Evolutionary conservation across 1,140 invertebrate genomes (phyloP).

Genomic region (Monochamus saltuarius): DNA sequence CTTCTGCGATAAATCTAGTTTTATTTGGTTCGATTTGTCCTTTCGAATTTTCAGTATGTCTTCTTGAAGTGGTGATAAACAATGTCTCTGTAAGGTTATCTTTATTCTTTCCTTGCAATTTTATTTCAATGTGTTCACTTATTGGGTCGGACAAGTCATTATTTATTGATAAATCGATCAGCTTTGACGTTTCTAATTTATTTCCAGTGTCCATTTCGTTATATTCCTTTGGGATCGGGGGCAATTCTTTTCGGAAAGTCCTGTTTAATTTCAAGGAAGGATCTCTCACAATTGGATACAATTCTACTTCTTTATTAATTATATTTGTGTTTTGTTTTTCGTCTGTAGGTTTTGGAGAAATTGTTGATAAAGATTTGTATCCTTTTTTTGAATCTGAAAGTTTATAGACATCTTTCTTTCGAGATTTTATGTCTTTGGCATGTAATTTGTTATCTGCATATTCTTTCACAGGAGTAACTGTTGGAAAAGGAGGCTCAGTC

Average conservation of each 20-base stretch:
- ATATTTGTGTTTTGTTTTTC: constrained; percentile 16
- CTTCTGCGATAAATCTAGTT: constrained; percentile 12
- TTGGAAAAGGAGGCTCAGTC: constrained; percentile 26
- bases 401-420: constrained; percentile 27
- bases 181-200: constrained; percentile 16
- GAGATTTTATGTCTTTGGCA: constrained; percentile 19
- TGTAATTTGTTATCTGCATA: constrained; percentile 10
- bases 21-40: constrained; percentile 4
- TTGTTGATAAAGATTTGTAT: neutral
- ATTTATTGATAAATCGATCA: constrained; percentile 15
- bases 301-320: constrained; percentile 43
- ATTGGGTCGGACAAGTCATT: constrained; percentile 20
- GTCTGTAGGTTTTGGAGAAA: neutral
- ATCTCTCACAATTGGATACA: constrained; percentile 41
- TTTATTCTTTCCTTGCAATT: neutral
- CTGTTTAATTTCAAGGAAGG: constrained; percentile 42
- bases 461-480: constrained; percentile 31
- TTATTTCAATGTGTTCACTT: constrained; percentile 19
- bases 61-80: constrained; percentile 1
- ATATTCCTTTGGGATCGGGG: constrained; percentile 27
- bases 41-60: neutral
- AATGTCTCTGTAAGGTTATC: constrained; percentile 7
- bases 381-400: constrained; percentile 24
- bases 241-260: constrained; percentile 47
- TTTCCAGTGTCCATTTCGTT: constrained; percentile 11